Conservation (phyloP, 2,888 invertebrate species). For the Drosophila nr. fundita region DNA sequence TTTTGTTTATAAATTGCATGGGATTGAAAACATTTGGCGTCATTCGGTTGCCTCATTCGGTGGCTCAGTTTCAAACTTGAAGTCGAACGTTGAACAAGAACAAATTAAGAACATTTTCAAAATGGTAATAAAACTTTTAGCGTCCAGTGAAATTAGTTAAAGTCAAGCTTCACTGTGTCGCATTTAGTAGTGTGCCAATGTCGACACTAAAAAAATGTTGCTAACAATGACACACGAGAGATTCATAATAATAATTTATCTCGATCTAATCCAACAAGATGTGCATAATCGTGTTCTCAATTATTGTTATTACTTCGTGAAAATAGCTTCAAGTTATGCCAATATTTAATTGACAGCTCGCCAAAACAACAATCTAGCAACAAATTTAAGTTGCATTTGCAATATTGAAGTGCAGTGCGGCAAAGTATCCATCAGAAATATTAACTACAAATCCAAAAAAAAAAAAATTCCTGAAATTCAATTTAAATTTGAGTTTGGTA, state of each 20-base stretch:
- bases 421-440: not conserved
- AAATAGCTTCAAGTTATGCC: slow-evolving; percentile 5
- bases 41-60: slow-evolving; percentile 9
- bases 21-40: slow-evolving; percentile 67
- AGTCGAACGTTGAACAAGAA: slow-evolving; percentile 42
- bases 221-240: slow-evolving; percentile 40
- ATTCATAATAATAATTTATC: slow-evolving; percentile 10
- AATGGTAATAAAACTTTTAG: slow-evolving; percentile 37
- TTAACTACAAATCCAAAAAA: not conserved
- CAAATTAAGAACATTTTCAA: not conserved
- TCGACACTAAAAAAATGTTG: slow-evolving; percentile 25
- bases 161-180: slow-evolving; percentile 5
- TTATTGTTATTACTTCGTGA: slow-evolving; percentile 21
- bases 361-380: slow-evolving; percentile 10
- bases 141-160: not conserved
- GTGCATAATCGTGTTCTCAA: slow-evolving; percentile 23
- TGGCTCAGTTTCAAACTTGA: slow-evolving; percentile 63
- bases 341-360: not conserved
- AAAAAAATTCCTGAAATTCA: not conserved
- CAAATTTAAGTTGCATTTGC: not conserved
- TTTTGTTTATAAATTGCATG: slow-evolving; percentile 58
- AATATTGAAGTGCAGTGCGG: slow-evolving; percentile 1
- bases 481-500: not conserved
- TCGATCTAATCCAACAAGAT: not conserved
- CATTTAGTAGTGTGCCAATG: slow-evolving; percentile 17